Conservation (phyloP, 2,113 vertebrate genomes). For the Gorsachius goisagi region DNA sequence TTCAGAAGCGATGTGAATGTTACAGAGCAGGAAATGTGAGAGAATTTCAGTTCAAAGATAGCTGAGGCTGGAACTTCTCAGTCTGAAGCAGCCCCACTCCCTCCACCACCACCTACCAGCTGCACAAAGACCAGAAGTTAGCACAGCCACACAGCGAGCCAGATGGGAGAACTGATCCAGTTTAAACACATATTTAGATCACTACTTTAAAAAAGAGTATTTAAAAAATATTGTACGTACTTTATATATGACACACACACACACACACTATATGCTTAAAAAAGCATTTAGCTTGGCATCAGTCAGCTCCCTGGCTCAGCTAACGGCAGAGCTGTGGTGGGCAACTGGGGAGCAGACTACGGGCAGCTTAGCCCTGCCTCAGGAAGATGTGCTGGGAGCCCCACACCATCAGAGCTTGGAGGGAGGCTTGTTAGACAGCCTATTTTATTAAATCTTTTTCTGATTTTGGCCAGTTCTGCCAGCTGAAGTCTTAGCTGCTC, state of each 20-base stretch:
- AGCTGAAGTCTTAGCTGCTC: not conserved
- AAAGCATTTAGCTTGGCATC: not conserved
- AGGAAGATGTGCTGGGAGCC: not conserved
- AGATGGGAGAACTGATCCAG: not conserved
- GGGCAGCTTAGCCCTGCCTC: not conserved
- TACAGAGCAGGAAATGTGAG: not conserved
- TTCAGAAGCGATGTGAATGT: not conserved
- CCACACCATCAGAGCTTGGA: not conserved
- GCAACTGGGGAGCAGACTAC: not conserved
- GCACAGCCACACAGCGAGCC: not conserved
- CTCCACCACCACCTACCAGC: not conserved
- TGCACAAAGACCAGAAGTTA: not conserved
- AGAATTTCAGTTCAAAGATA: not conserved
- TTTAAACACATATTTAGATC: not conserved
- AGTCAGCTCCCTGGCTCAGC: not conserved
- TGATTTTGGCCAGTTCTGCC: not conserved
- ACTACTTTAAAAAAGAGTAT: not conserved
- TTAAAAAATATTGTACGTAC: rapidly evolving
- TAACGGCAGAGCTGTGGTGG: not conserved
- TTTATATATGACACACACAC: rapidly evolving
- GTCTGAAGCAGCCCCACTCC: not conserved
- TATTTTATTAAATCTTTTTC: not conserved
- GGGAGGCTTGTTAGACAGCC: not conserved
- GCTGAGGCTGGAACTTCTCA: not conserved
- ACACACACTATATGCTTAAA: not conserved